Base-by-base conservation (phyloP, 2,888 invertebrate genomes). In the Sturmia bella region DNA sequence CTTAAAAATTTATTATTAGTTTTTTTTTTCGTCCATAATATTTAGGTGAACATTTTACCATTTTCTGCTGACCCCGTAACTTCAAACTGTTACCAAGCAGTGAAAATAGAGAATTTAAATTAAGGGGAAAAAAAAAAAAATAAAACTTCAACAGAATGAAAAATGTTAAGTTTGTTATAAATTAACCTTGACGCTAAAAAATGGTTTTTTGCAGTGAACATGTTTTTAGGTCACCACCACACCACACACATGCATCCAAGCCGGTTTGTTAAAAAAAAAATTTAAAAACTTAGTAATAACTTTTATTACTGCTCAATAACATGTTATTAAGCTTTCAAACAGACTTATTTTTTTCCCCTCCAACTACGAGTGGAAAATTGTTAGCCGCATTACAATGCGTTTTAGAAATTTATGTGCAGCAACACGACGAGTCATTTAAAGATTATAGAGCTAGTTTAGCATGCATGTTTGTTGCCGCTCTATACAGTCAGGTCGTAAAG, bases 111-210 rank as follows among this genome's bases (percentile, higher is more conserved):
- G 24, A 57, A 50, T 24, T 50, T 24, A 11, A 64, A 54, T 59
- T n/a, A n/a, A n/a, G n/a, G n/a, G n/a, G n/a, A n/a, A n/a, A n/a
- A n/a, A n/a, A n/a, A 50, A 48, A 50, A 32, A 32, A 32, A 37
- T 11, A 54, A 21, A 19, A 12, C n/a, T n/a, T 27, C n/a, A 32
- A 24, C n/a, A 48, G 4, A 64, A n/a, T 11, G 3, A 19, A 17
- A 68, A 37, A 69, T 6, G 52, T 11, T 59, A 52, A 50, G 27
- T 59, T 54, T 43, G 21, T 57, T 72, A 43, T 61, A 59, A 82
- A 61, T 66, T 78, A 78, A 82, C 82, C 82, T 82, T 82, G 78
- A 69, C 52, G 57, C 41, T 45, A 48, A n/a, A 21, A 45, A 77
- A 68, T 41, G 9, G 9, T 52, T 68, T 72, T 54, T 54, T 57